Evolutionary conservation across 2,113 vertebrate genomes (phyloP).

Genomic region (Pyrgilauda ruficollis): DNA sequence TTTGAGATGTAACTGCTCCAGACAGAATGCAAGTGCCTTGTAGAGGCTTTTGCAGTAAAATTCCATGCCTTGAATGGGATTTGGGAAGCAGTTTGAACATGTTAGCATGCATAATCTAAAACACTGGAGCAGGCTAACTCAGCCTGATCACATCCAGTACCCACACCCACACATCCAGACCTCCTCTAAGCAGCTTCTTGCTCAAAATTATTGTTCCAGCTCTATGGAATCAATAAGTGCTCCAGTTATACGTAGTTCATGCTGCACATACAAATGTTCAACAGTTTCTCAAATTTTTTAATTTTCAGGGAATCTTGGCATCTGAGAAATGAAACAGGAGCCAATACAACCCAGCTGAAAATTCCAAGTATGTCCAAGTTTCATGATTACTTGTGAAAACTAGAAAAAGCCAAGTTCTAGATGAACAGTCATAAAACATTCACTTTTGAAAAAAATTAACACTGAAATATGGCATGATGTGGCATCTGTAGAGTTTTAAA

Average conservation of each 20-base stretch:
- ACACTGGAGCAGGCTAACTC: not conserved
- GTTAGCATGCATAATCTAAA: not conserved
- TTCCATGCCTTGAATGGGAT: not conserved
- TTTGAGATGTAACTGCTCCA: rapidly evolving
- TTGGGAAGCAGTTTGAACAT: not conserved
- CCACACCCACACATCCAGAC: rapidly evolving
- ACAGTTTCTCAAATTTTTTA: not conserved
- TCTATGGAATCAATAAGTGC: not conserved
- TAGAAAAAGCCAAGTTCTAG: not conserved
- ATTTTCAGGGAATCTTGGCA: not conserved
- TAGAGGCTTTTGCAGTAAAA: not conserved
- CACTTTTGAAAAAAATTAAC: not conserved
- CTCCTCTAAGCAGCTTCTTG: not conserved
- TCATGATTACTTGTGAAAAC: not conserved
- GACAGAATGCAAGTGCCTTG: not conserved
- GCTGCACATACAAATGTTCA: not conserved
- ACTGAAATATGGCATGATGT: not conserved
- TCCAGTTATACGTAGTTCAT: not conserved
- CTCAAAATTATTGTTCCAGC: not conserved
- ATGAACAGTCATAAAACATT: not conserved
- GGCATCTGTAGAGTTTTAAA: not conserved
- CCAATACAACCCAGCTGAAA: not conserved
- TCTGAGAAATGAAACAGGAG: not conserved
- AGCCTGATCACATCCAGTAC: not conserved
- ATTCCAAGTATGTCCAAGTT: not conserved